These are phyloP conservation scores for Ramphastos sulfuratus DNA, from an alignment of 2,113 vertebrate species.

Conservation along the genomic window DNA sequence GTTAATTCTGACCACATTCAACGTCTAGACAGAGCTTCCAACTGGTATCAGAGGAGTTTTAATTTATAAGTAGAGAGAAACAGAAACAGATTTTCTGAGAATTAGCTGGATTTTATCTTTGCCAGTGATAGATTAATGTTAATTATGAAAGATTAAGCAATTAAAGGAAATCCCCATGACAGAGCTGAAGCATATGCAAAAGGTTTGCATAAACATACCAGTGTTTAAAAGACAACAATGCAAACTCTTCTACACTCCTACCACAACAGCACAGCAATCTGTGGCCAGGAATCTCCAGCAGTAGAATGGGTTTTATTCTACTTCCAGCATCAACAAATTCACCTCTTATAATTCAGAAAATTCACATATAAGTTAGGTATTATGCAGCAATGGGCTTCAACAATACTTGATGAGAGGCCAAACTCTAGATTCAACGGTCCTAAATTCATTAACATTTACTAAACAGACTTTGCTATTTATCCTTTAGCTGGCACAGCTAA, in stretches of 20 bases:
- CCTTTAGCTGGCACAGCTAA: background rate
- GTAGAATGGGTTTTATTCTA: background rate
- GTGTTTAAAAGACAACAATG: constrained; percentile 16
- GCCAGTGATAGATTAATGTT: constrained; percentile 23
- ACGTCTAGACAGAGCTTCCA: background rate
- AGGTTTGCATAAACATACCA: background rate
- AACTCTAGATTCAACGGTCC: background rate
- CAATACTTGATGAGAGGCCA: background rate
- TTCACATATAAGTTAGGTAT: background rate
- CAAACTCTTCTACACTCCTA: background rate
- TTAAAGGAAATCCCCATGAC: background rate
- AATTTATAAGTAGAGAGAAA: background rate
- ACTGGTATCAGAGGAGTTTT: background rate
- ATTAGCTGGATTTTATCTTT: constrained; percentile 35
- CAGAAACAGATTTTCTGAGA: constrained; percentile 21
- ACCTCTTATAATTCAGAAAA: background rate
- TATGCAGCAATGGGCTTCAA: background rate
- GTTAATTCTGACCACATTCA: background rate
- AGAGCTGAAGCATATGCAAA: background rate
- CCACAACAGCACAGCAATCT: background rate
- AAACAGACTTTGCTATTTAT: constrained; percentile 9
- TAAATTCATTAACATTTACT: background rate
- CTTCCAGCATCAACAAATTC: background rate
- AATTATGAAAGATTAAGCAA: constrained; percentile 34
- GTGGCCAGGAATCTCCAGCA: background rate